Conservation (phyloP, 2,888 invertebrate genomes). For the Aphodius sticticus region DNA sequence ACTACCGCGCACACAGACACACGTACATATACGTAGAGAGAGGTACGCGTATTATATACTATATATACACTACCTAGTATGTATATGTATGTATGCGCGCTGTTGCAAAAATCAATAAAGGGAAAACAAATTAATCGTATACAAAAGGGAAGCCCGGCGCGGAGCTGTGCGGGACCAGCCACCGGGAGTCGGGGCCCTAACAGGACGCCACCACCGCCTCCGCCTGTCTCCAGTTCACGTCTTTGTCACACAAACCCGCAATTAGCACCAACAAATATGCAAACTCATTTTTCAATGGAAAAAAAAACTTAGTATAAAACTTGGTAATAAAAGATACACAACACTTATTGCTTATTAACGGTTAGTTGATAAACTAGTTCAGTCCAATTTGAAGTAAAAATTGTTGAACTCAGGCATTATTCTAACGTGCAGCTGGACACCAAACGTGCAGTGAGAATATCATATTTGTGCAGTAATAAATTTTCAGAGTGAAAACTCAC, state of each 20-base stretch:
- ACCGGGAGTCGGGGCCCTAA: background rate
- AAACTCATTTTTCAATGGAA: no score
- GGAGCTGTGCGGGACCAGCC: background rate
- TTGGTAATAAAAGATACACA: no score
- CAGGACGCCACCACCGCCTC: background rate
- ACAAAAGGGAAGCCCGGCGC: slow-evolving; percentile 16
- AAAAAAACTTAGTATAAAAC: no score
- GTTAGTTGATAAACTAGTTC: no score
- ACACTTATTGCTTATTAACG: no score
- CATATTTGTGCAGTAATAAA: no score
- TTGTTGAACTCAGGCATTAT: no score
- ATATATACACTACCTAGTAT: slow-evolving; percentile 8
- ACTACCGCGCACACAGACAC: background rate
- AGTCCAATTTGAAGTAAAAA: no score
- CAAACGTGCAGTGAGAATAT: no score
- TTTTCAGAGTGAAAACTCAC: no score
- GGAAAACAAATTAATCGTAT: slow-evolving; percentile 27
- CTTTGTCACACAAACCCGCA: background rate
- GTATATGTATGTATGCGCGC: slow-evolving; percentile 22
- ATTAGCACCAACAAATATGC: background rate
- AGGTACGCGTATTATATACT: slow-evolving; percentile 17
- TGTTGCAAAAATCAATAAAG: slow-evolving; percentile 26
- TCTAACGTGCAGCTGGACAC: no score
- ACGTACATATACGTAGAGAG: background rate
- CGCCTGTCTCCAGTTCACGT: background rate